Evolutionary conservation across 2,113 vertebrate genomes (phyloP), one percentile per base, ranked within the genome.

Genomic region (Lagopus leucura): DNA sequence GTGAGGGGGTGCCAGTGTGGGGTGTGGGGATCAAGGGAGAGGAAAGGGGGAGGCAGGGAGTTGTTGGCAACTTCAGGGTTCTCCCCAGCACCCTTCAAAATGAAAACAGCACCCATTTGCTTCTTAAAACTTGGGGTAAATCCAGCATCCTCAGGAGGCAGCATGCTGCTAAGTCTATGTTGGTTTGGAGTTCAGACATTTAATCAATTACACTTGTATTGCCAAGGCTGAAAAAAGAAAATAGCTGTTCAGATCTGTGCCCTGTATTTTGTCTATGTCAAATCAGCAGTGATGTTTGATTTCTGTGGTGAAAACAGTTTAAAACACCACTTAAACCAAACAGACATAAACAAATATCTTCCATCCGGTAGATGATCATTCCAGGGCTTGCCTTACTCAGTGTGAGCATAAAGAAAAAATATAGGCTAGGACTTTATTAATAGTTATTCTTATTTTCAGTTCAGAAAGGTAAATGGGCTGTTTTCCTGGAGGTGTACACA

Each of bases 201-300:
- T 85, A 87, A 97, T 96, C 91, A 85, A 88, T 92, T 52, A 48
- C 50, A n/a, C 66, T 79, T 78, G 58, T 74, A 85, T 55, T 89
- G 76, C 95, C 94, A 95, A 94, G 47, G 65, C 5, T 93, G 75
- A 96, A 48, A 94, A 96, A 94, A 83, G 43, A 82, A 90, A 96
- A 86, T 40, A 90, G 16, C 58, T 61, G 27, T 50, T 57, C 65
- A 89, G 50, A 72, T 52, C 52, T 45, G 36, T 91, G 77, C 54
- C 74, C 88, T 45, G 1, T 74, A 9, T 86, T 96, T 58, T 48
- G 42, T 78, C 70, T 80, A 3, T 69, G 40, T 71, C 91, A 86
- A 93, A 55, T 21, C 78, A n/a, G 34, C 18, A 54, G 48, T 50
- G 17, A 52, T 67, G 25, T 60, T 95, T 32, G 6, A 32, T 48